A percentile compares a stretch with the other conserved stretches of the same genome.
phyloP scores from a whole-genome alignment of 2,797 vertebrate species.

The Malurus leucopterus region DNA sequence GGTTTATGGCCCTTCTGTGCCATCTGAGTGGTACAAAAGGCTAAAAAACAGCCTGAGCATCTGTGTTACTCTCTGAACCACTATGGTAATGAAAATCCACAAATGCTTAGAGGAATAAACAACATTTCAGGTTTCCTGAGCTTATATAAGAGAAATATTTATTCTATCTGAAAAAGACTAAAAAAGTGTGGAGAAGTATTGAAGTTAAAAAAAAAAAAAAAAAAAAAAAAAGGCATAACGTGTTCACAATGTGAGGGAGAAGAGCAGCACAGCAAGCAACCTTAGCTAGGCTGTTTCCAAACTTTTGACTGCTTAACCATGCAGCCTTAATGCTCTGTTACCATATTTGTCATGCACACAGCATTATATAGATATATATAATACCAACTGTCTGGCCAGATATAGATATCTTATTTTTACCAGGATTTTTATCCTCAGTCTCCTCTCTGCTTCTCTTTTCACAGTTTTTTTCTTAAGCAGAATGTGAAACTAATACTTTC shows the following conservation, averaged over 20 bases:
- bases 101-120: background rate
- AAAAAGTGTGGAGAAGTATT: background rate
- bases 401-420: conserved; percentile 22
- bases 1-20: conserved; percentile 11
- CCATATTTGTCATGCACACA: conserved; percentile 11
- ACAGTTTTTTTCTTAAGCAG: conserved; percentile 31
- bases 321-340: conserved; percentile 23
- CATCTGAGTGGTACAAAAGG: background rate
- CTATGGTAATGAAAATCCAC: conserved; percentile 22
- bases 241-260: conserved; percentile 3
- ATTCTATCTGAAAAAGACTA: background rate
- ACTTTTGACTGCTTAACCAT: conserved; percentile 40
- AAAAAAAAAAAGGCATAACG: background rate
- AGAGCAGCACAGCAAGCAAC: background rate
- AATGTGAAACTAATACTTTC: conserved; percentile 47
- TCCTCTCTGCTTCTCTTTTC: conserved; percentile 28
- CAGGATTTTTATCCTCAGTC: conserved; percentile 16
- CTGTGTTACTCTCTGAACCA: background rate
- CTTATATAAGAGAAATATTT: conserved; percentile 31
- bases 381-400: background rate
- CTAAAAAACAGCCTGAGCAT: conserved; percentile 29
- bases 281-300: conserved; percentile 36
- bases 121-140: conserved; percentile 6
- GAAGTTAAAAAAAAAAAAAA: background rate
- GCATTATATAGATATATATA: conserved; percentile 29